phyloP scores from a whole-genome alignment of 1,140 invertebrate species.

The Mya arenaria region DNA sequence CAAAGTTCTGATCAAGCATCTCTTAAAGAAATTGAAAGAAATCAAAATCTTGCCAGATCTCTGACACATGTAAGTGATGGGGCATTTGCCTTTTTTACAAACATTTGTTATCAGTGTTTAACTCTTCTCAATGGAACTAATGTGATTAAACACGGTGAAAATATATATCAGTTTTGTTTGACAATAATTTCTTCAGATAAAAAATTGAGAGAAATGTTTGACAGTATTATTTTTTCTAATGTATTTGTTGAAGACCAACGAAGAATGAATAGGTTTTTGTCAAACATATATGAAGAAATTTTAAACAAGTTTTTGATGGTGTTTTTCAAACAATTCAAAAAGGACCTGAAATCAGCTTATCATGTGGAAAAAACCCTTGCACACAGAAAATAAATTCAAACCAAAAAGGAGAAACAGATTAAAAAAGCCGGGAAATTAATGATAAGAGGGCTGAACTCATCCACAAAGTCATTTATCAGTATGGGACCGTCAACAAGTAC shows the following conservation, averaged over 20 bases:
- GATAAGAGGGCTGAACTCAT: too few relatives aligned
- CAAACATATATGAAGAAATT: not conserved
- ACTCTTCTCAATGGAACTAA: not conserved
- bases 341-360: not conserved
- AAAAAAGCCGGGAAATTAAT: too few relatives aligned
- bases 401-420: too few relatives aligned
- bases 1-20: not conserved
- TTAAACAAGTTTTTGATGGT: slow-evolving; percentile 1
- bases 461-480: too few relatives aligned
- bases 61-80: slow-evolving; percentile 5
- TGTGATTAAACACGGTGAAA: not conserved
- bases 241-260: too few relatives aligned
- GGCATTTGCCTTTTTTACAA: not conserved
- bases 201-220: too few relatives aligned
- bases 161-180: too few relatives aligned
- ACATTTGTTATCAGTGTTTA: not conserved
- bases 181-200: too few relatives aligned
- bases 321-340: not conserved
- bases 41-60: not conserved
- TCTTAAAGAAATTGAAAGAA: not conserved
- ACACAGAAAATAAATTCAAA: slow-evolving; percentile 25
- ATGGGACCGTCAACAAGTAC: too few relatives aligned
- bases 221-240: too few relatives aligned
- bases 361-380: slow-evolving; percentile 19
- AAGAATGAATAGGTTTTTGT: too few relatives aligned